Base-by-base conservation (phyloP, 2,113 vertebrate species). In the Antechinus stuartii region DNA sequence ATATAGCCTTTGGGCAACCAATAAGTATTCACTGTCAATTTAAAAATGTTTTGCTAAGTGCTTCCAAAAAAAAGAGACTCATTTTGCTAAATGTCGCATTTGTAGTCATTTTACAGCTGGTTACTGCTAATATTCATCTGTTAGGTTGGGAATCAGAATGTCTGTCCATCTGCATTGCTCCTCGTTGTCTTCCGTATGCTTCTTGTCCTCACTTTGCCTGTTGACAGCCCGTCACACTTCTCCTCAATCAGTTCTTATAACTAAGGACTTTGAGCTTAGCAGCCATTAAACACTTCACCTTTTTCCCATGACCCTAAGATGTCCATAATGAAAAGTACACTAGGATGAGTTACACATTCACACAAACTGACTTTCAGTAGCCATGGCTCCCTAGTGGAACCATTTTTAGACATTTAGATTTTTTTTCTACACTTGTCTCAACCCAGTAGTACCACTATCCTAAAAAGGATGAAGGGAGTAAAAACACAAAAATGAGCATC, bases 51-150 rank as follows among this genome's bases (percentile, higher is more conserved):
- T 97, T 95, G 92, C 92, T 97, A 96, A 97, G 95, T 93, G 95
- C 0, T 1, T 93, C 93, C 52, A 47, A 47, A 94, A 93, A 49
- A 94, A 90, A 94, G 27, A 93, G 93, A 94, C 89, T 95, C 91
- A 96, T 97, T 96, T 96, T 95, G 97, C 94, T 97, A 90, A 55
- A 94, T 93, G 91, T 24, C 94, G 30, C 57, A 90, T 96, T 96
- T 94, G 89, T 54, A 97, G 95, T 97, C 97, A 96, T 94, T 97
- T 97, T 97, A 97, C 96, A 97, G 96, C 97, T 97, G 97, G 97
- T 96, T 95, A 61, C 92, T 97, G 96, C 95, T 98, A 97, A 97
- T 97, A 97, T 94, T 97, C 97, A 96, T 97, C 97, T 97, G 98
- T 96, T 97, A 92, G 46, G 94, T 12, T 94, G 94, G 93, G 95